Conservation (phyloP, 2,888 invertebrate genomes). For the Ommatoiulus sabulosus region DNA sequence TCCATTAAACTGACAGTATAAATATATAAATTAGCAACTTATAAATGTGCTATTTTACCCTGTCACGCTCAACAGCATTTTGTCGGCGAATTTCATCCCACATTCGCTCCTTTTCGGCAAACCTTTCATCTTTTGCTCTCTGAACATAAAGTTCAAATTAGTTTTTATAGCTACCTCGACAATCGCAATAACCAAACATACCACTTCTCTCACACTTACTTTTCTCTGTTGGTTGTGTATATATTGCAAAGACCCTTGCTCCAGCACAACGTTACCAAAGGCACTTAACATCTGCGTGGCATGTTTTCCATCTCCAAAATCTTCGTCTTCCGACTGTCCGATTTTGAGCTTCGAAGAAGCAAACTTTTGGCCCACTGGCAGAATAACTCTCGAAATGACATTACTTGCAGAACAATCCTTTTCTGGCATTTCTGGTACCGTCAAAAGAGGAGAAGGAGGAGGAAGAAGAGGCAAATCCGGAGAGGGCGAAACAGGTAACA, state of each 20-base stretch:
- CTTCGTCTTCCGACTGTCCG: background rate
- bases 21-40: too few relatives aligned
- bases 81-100: conserved; percentile 59
- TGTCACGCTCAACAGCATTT: conserved; percentile 58
- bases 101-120: conserved; percentile 57
- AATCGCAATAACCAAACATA: too few relatives aligned
- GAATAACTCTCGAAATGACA: background rate
- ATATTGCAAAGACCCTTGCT: background rate
- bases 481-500: background rate
- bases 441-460: background rate
- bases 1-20: too few relatives aligned
- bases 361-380: background rate
- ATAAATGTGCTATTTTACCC: conserved; percentile 47
- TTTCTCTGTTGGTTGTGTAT: background rate
- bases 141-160: conserved; percentile 33
- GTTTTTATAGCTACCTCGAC: too few relatives aligned
- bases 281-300: background rate
- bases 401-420: conserved; percentile 21
- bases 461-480: background rate
- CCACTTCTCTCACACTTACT: background rate
- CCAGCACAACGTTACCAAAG: background rate
- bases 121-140: conserved; percentile 57
- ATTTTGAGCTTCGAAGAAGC: conserved; percentile 24
- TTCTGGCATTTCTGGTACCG: background rate
- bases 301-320: background rate